Conservation (phyloP, 2,888 invertebrate species). For the Nyleta sp. region DNA sequence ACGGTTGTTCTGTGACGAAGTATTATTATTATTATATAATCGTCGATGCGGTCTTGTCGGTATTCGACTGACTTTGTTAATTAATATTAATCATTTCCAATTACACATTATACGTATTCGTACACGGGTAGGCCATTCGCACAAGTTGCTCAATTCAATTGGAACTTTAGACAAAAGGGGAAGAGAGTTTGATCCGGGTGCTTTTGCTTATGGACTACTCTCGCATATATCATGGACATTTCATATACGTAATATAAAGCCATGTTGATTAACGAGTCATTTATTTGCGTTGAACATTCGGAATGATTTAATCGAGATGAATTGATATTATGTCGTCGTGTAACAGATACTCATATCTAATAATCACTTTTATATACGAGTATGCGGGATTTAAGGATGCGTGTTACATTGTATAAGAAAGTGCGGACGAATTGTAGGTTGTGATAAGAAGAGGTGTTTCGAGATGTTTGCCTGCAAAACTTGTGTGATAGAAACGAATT, state of each 20-base stretch:
- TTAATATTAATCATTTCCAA: constrained; percentile 20
- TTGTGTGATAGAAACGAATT: too few species aligned
- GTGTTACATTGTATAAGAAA: constrained; percentile 6
- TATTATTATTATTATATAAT: constrained; percentile 28
- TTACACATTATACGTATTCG: constrained; percentile 5
- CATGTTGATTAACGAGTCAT: neutral
- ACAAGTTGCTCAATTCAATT: too few species aligned
- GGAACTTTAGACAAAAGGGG: too few species aligned
- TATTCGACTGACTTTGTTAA: constrained; percentile 27
- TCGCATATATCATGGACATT: neutral
- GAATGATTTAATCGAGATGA: neutral
- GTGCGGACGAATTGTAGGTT: constrained; percentile 7
- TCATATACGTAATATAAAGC: neutral
- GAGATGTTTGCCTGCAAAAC: too few species aligned
- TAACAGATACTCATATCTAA: neutral
- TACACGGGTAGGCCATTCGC: too few species aligned
- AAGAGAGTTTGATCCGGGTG: too few species aligned
- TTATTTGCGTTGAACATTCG: neutral
- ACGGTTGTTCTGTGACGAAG: constrained; percentile 25
- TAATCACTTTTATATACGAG: constrained; percentile 29
- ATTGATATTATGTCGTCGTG: neutral
- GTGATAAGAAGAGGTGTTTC: too few species aligned
- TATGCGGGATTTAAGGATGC: constrained; percentile 5
- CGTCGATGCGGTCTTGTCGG: constrained; percentile 20
- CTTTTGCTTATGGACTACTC: too few species aligned